phyloP scores from a whole-genome alignment of 2,888 invertebrate genomes.

The Tetropium fuscum region DNA sequence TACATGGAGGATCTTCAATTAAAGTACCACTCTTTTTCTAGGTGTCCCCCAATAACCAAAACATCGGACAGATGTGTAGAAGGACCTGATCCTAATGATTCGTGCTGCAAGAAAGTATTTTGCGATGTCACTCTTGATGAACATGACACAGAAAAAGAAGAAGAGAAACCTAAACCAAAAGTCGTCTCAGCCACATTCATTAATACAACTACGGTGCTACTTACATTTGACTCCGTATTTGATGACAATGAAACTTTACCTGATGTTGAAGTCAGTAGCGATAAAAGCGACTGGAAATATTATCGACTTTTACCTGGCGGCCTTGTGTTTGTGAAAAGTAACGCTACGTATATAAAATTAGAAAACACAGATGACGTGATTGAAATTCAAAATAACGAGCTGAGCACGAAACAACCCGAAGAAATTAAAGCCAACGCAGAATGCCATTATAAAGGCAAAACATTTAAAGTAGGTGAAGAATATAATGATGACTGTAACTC shows the following conservation, averaged over 20 bases:
- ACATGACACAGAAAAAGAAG: slow-evolving; percentile 71
- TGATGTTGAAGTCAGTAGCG: slow-evolving; percentile 64
- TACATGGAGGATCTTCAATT: no score
- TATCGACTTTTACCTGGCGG: slow-evolving; percentile 62
- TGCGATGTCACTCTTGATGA: slow-evolving; percentile 88
- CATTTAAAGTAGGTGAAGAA: slow-evolving; percentile 72
- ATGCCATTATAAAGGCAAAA: slow-evolving; percentile 60
- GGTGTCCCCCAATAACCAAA: slow-evolving; percentile 73
- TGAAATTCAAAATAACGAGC: slow-evolving; percentile 48
- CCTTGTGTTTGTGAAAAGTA: slow-evolving; percentile 53
- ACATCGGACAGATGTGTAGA: slow-evolving; percentile 82
- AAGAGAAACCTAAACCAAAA: slow-evolving; percentile 52
- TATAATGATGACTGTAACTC: slow-evolving; percentile 87
- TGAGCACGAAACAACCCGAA: slow-evolving; percentile 34
- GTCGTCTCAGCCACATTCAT: slow-evolving; percentile 59
- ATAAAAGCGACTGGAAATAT: slow-evolving; percentile 65
- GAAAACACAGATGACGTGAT: slow-evolving; percentile 59
- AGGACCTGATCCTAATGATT: slow-evolving; percentile 84
- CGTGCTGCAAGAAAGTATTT: slow-evolving; percentile 86
- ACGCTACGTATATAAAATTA: slow-evolving; percentile 57
- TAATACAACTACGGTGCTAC: slow-evolving; percentile 62
- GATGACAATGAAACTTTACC: slow-evolving; percentile 57
- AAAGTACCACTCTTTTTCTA: slow-evolving; percentile 54
- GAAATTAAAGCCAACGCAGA: slow-evolving; percentile 37
- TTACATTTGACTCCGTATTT: slow-evolving; percentile 62